Evolutionary conservation across 2,888 invertebrate genomes (phyloP), one percentile per base, ranked within the genome.

Genomic region (Parapristionchus giblindavisi): DNA sequence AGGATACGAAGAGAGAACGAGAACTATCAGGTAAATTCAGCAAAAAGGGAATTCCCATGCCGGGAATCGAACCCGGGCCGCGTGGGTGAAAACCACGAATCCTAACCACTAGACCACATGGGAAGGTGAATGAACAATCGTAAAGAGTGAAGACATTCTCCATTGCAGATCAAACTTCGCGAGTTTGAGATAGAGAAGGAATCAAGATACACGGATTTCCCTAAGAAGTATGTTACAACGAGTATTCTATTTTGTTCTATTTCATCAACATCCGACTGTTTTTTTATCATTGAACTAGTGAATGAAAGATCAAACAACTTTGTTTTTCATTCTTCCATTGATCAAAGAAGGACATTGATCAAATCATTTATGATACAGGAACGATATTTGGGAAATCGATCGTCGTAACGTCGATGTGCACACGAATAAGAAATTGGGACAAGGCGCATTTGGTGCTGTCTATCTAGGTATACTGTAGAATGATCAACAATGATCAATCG

Each of bases 351-450:
- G 56, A 32, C 34, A 32, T 56, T 72, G 40, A 36, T 34, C 27
- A 3, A 3, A 51, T 36, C 17, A 43, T 38, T 6, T 14, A 68
- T 34, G 14, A 43, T 77, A 61, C 36, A 82, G 82, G 73, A 76
- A 79, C 52, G 86, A 87, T 63, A 78, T 83, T 14, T 87, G 87
- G 87, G 87, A 87, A 71, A 77, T 87, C 52, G 87, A 87, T 38
- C 78, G 87, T n/a, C 78, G 86, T 29, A 86, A 87, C 65, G 76
- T 87, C 48, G 82, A 87, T 17, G 85, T 87, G 60, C 81, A 87
- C 75, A 80, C 83, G 51, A 86, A 85, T 61, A 83, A 83, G 63
- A 84, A 84, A 60, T 78, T 87, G 1, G 87, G 87, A 8, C 81
- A 84, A 5, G 83, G 83, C 36, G 83, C 83, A n/a, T 83, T 83